These are phyloP conservation scores for Ctenochaetus hawaiiensis DNA, from an alignment of 2,797 vertebrate species.

Conservation along the genomic window DNA sequence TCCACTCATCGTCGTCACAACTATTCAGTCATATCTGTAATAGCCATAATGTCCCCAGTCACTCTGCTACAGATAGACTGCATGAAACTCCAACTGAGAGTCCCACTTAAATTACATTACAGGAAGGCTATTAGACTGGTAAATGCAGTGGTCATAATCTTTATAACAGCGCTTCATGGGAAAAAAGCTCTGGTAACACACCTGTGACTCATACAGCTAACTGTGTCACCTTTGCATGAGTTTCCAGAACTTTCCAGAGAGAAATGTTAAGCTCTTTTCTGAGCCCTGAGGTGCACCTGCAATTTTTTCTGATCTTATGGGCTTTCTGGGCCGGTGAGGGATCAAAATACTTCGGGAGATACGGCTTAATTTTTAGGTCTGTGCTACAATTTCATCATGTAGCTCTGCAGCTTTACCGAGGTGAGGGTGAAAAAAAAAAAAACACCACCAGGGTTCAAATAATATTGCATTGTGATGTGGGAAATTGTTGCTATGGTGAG, in stretches of 20 bases:
- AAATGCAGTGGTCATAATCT: conserved; percentile 33
- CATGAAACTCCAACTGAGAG: conserved; percentile 41
- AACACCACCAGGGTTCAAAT: not conserved
- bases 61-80: conserved; percentile 60
- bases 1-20: conserved; percentile 63
- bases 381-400: conserved; percentile 23
- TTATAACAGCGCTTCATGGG: conserved; percentile 3
- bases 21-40: conserved; percentile 67
- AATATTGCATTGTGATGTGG: not conserved
- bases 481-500: conserved; percentile 2
- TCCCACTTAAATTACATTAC: conserved; percentile 53
- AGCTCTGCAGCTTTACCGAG: conserved; percentile 5
- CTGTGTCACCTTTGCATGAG: conserved; percentile 15
- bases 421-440: not conserved
- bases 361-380: conserved; percentile 8
- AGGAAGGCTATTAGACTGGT: conserved; percentile 34
- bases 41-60: conserved; percentile 59
- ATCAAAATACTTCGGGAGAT: conserved; percentile 27
- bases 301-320: conserved; percentile 31
- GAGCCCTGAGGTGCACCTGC: conserved; percentile 21
- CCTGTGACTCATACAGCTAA: conserved; percentile 25
- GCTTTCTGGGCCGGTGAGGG: conserved; percentile 12
- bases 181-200: conserved; percentile 10
- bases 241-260: conserved; percentile 31
- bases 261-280: conserved; percentile 30